phyloP scores from a whole-genome alignment of 1,140 invertebrate species.

The Thalassaphorura encarpata region DNA sequence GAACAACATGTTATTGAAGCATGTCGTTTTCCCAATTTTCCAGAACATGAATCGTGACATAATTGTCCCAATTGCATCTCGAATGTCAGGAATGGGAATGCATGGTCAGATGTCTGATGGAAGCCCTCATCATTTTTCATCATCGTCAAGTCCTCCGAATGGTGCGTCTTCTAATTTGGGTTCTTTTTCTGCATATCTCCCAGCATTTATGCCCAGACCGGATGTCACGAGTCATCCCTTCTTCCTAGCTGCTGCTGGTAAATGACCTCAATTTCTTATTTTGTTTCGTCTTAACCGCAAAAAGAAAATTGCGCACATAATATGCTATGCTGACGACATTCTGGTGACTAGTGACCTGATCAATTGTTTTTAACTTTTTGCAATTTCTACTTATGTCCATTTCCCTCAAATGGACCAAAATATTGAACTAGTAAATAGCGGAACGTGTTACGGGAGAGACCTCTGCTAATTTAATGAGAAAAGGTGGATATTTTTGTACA shows the following conservation, averaged over 20 bases:
- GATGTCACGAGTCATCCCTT: slow-evolving; percentile 40
- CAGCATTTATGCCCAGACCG: slow-evolving; percentile 44
- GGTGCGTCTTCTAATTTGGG: slow-evolving; percentile 24
- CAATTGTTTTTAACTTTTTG: no score
- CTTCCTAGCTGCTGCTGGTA: slow-evolving; percentile 43
- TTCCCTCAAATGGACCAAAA: no score
- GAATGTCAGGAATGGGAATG: slow-evolving; percentile 33
- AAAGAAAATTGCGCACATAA: no score
- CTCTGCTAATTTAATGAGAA: no score
- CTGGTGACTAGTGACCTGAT: no score
- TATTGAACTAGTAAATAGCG: no score
- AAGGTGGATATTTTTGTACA: no score
- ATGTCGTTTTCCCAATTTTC: neutral
- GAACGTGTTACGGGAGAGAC: no score
- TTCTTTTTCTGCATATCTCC: slow-evolving; percentile 33
- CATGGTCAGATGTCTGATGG: slow-evolving; percentile 31
- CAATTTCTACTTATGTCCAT: no score
- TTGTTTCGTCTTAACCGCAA: no score
- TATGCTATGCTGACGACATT: no score
- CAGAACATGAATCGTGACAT: slow-evolving; percentile 21
- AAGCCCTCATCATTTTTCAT: slow-evolving; percentile 36
- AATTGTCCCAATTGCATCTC: slow-evolving; percentile 32
- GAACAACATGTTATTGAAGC: neutral
- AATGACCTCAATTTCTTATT: no score
- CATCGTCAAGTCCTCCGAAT: slow-evolving; percentile 34